Evolutionary conservation across 2,888 invertebrate genomes (phyloP).

Genomic region (Galerucella calmariensis): DNA sequence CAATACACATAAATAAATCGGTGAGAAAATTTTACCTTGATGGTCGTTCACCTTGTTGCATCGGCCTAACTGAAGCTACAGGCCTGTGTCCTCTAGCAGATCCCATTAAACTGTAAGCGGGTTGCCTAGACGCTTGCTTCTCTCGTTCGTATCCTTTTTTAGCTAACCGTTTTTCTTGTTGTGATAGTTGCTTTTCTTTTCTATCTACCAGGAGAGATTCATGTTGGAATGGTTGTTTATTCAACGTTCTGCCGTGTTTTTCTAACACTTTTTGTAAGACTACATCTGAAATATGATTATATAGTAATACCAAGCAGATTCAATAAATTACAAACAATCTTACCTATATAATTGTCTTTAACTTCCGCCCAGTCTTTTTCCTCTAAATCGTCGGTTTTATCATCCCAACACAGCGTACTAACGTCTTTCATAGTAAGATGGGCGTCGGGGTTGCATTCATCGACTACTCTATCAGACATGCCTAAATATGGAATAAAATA

Average conservation of each 20-base stretch:
- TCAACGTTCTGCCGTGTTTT: conserved; percentile 72
- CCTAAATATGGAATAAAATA: conserved; percentile 49
- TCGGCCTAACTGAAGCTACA: conserved; percentile 78
- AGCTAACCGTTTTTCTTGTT: conserved; percentile 92
- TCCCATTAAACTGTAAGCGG: conserved; percentile 55
- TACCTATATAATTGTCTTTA: conserved; percentile 75
- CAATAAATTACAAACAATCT: neutral
- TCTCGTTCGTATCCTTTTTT: conserved; percentile 94
- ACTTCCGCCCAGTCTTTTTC: conserved; percentile 78
- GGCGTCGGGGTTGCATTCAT: conserved; percentile 97
- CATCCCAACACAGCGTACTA: conserved; percentile 89
- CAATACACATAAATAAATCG: neutral
- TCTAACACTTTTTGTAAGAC: conserved; percentile 81
- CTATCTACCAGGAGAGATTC: conserved; percentile 94
- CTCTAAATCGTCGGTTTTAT: conserved; percentile 87
- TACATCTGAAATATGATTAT: conserved; percentile 68
- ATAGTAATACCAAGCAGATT: neutral
- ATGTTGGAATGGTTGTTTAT: conserved; percentile 93
- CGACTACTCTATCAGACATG: conserved; percentile 97
- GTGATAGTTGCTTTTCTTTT: conserved; percentile 93
- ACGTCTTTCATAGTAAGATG: conserved; percentile 90
- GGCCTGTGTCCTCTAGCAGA: conserved; percentile 61
- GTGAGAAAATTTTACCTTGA: conserved; percentile 37
- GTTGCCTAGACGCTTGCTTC: conserved; percentile 77
- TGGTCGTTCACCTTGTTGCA: conserved; percentile 71